Evolutionary conservation across 2,888 invertebrate species (phyloP).

Genomic region (Drosophila recens): DNA sequence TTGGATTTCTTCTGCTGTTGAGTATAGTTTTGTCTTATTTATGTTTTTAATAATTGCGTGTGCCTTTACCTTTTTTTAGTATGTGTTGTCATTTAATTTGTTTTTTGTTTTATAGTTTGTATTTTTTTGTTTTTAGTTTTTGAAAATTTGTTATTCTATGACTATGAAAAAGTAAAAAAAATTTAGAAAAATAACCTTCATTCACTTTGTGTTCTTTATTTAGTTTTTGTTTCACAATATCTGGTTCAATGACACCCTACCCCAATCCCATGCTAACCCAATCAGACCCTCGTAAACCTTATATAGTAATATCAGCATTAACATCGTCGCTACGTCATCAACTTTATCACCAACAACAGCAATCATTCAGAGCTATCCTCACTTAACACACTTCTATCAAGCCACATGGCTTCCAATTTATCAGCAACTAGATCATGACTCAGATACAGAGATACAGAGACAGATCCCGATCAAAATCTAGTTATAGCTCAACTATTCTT

Average conservation of each 20-base stretch:
- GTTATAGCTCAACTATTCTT: conserved; percentile 25
- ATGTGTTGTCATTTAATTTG: conserved; percentile 30
- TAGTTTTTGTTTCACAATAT: conserved; percentile 65
- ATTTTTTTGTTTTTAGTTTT: conserved; percentile 36
- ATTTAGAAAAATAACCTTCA: conserved; percentile 80
- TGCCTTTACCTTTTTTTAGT: conserved; percentile 37
- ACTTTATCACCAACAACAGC: conserved; percentile 53
- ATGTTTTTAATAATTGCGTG: conserved; percentile 37
- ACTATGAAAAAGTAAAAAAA: conserved; percentile 83
- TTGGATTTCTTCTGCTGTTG: conserved; percentile 5
- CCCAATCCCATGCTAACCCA: conserved; percentile 48
- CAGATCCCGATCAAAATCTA: neutral
- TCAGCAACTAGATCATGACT: conserved; percentile 22
- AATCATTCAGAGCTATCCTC: conserved; percentile 25
- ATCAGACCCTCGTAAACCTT: conserved; percentile 63
- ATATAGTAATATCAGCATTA: conserved; percentile 76
- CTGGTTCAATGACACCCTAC: conserved; percentile 57
- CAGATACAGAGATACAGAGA: neutral
- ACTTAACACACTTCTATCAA: conserved; percentile 27
- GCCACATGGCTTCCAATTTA: conserved; percentile 31
- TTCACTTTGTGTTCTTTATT: conserved; percentile 70
- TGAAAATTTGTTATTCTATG: conserved; percentile 82
- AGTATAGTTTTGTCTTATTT: conserved; percentile 5
- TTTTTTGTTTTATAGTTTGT: conserved; percentile 19
- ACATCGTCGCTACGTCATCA: conserved; percentile 49